Evolutionary conservation across 1,140 invertebrate species (phyloP), one percentile per base, ranked within the genome.

Genomic region (Pogonognathellus flavescens): DNA sequence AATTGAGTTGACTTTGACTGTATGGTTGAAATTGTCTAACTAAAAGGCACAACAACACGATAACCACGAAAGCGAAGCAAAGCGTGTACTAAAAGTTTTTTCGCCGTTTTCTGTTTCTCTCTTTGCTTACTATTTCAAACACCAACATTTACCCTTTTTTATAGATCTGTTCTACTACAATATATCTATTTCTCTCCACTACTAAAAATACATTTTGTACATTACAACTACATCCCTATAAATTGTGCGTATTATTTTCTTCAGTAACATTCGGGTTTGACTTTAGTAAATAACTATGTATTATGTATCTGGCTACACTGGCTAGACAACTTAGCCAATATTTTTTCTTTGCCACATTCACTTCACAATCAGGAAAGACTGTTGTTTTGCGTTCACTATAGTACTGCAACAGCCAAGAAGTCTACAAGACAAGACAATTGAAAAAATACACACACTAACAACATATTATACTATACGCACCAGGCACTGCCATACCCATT

Each of bases 71-170:
- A 57, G 53, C 53, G n/a, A 70, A 76, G 70, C 13, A 49, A 76
- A 50, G 70, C 70, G 70, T 76, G 70, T 76, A 41, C 31, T 41
- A 76, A 76, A 76, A 76, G 25, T 76, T 76, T 76, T 76, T 76
- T 76, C 31, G 4, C 16, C 10, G 1, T 50, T 13, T 57, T 76
- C 25, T 76, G 70, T 76, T 76, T 62, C 59, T 62, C 57, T 60
- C 18, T 18, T 50, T 31, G 70, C 70, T 76, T 76, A 76, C 31
- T 41, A 41, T 76, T 72, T 31, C 31, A 76, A 76, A 76, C 31
- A 76, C 70, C 49, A 76, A 76, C 70, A 76, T 76, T 76, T 76
- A 76, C 70, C 49, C 49, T 76, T 62, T 76, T 76, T 9, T n/a
- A 4, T n/a, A 4, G 2, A 57, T 76, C 41, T 41, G 70, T 49